phyloP scores from a whole-genome alignment of 2,797 vertebrate genomes.

The Anabas testudineus region DNA sequence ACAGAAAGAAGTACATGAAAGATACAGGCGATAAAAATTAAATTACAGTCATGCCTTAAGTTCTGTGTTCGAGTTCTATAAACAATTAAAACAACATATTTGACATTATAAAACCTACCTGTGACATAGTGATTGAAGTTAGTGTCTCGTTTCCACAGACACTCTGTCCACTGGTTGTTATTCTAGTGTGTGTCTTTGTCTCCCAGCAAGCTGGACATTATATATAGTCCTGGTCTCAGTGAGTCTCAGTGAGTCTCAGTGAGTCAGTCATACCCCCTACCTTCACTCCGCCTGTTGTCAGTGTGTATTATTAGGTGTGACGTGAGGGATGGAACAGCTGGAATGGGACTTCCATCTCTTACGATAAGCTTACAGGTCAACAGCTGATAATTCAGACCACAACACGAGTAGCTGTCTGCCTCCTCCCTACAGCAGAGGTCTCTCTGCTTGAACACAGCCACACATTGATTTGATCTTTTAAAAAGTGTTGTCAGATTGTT shows the following conservation, averaged over 20 bases:
- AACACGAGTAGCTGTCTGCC: conserved; percentile 11
- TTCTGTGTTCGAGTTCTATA: too few species aligned
- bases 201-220: conserved; percentile 45
- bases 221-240: conserved; percentile 69
- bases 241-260: conserved; percentile 32
- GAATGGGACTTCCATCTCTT: conserved; percentile 54
- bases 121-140: conserved; percentile 77
- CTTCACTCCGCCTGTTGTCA: conserved; percentile 77
- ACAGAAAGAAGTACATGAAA: neutral
- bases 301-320: conserved; percentile 84
- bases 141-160: conserved; percentile 16
- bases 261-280: conserved; percentile 57
- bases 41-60: too few species aligned
- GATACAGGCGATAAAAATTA: neutral
- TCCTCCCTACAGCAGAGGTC: too few species aligned
- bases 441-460: conserved; percentile 10
- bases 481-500: too few species aligned
- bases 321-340: conserved; percentile 64
- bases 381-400: conserved; percentile 71
- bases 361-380: conserved; percentile 58
- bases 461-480: neutral
- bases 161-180: conserved; percentile 16
- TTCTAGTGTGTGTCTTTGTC: conserved; percentile 45
- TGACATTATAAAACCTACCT: conserved; percentile 65
- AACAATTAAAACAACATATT: neutral